Evolutionary conservation across 2,888 invertebrate species (phyloP).

Genomic region (Sabellastarte sp.): DNA sequence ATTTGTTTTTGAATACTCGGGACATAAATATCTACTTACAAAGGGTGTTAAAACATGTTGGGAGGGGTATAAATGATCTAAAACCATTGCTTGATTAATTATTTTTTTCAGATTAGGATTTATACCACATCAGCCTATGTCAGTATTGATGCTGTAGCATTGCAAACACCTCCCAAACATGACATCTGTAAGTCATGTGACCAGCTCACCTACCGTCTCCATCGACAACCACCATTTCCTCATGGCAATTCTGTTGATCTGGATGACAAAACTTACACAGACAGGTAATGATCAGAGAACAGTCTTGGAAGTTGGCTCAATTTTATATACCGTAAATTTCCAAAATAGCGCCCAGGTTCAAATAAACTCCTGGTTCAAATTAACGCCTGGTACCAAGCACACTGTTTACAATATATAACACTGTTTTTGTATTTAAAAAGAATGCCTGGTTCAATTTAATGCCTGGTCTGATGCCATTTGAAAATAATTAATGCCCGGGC

Average conservation of each 20-base stretch:
- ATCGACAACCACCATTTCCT: neutral
- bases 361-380: too few relatives aligned
- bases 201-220: neutral
- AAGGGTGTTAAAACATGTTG: too few relatives aligned
- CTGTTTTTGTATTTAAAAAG: too few relatives aligned
- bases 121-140: neutral
- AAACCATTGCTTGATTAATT: too few relatives aligned
- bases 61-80: too few relatives aligned
- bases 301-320: neutral
- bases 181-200: neutral
- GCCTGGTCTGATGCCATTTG: too few relatives aligned
- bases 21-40: too few relatives aligned
- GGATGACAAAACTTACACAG: neutral
- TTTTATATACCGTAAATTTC: neutral
- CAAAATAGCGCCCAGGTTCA: neutral
- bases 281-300: neutral
- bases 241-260: neutral
- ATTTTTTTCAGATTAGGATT: neutral
- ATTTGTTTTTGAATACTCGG: too few relatives aligned
- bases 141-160: neutral
- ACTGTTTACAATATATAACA: too few relatives aligned
- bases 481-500: too few relatives aligned
- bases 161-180: neutral
- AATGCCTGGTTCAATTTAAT: too few relatives aligned
- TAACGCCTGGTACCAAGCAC: too few relatives aligned